Evolutionary conservation across 2,888 invertebrate genomes (phyloP).

Genomic region (Crossocerus cetratus): DNA sequence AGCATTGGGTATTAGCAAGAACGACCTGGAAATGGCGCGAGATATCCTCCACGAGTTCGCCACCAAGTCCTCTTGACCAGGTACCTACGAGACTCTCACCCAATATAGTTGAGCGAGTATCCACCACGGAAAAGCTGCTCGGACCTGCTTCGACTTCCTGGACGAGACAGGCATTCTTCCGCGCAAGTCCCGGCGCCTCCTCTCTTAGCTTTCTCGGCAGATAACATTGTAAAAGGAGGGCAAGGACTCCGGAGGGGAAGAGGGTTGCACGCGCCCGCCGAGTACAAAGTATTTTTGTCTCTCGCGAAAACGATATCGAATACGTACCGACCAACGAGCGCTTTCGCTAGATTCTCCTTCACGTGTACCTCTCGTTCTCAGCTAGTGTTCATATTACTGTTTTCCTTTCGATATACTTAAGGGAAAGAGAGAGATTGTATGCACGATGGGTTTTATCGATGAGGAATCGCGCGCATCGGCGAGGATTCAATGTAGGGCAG

Average conservation of each 20-base stretch:
- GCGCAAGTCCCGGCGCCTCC: no score
- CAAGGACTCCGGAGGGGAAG: conserved; percentile 12
- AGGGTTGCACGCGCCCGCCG: conserved; percentile 25
- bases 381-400: conserved; percentile 20
- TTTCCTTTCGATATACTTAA: conserved; percentile 39
- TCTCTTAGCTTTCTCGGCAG: no score
- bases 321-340: not conserved
- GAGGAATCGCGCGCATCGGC: no score
- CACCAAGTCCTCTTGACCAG: conserved; percentile 79
- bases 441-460: no score
- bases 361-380: conserved; percentile 15
- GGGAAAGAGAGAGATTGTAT: not conserved
- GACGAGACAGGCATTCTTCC: no score
- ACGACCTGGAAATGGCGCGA: conserved; percentile 97
- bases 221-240: conserved; percentile 12
- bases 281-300: conserved; percentile 53
- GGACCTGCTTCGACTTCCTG: no score
- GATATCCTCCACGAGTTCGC: conserved; percentile 96
- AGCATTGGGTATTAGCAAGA: conserved; percentile 93
- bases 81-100: conserved; percentile 47
- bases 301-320: conserved; percentile 9
- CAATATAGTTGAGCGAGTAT: not conserved
- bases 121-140: not conserved
- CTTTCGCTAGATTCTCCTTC: conserved; percentile 2
- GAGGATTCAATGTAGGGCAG: no score